Base-by-base conservation (phyloP, 2,888 invertebrate species). In the Melieria picta region DNA sequence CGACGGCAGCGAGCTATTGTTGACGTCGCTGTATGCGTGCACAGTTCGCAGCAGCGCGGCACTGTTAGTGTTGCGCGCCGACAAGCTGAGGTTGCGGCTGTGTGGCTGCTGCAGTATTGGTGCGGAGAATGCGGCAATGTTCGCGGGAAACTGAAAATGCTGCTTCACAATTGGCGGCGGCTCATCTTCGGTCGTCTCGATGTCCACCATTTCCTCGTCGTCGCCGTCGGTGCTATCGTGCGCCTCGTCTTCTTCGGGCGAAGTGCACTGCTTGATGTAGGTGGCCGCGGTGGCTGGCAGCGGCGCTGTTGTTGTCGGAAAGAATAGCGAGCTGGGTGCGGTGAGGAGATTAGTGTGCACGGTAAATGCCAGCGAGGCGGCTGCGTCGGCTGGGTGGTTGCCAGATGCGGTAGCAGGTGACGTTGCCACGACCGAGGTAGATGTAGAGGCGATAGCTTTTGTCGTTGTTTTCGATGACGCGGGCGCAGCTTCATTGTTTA, bases 151-250 rank as follows among this genome's bases (percentile, higher is more conserved):
- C 16, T 16, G 16, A 16, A 16, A 16, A 16, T 16, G 16, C 16
- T 16, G 16, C 16, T 16, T 16, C 16, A 16, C 16, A 16, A 16
- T 16, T 16, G 45, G 50, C 13, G 60, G 67, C 9, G 46, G 47
- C 11, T 69, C 93, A 77, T 94, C 94, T 80, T 94, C 94, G 0
- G 94, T 94, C 9, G 94, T 94, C 84, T 95, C 95, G 77, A 95
- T 94, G 81, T 95, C 95, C 10, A 95, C 94, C 77, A 92, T 91
- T 83, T 94, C 94, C 79, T 95, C 84, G 13, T 80, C 80, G 16
- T 79, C 80, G 5, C 77, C 76, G 5, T 74, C 77, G 43, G 47
- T n/a, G 52, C 74, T 72, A 46, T 58, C 55, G 11, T 45, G 30
- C 9, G 43, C 62, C 10, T 16, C 65, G 10, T 68, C 55, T 10